phyloP scores from a whole-genome alignment of 2,888 invertebrate species.

The Eupsilia transversa region DNA sequence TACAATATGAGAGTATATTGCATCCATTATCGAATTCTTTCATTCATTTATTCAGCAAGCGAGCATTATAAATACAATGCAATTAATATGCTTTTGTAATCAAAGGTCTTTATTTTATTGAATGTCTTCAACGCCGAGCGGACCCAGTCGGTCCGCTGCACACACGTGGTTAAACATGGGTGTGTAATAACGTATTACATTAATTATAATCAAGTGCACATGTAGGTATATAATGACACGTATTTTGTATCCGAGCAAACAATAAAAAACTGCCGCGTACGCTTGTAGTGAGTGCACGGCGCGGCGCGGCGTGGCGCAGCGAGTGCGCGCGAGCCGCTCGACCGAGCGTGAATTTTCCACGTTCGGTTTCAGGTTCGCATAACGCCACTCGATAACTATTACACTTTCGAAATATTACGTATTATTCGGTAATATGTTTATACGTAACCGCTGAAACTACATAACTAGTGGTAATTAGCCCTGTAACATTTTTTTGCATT shows the following conservation, averaged over 20 bases:
- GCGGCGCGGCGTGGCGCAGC: conserved; percentile 15
- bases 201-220: conserved; percentile 32
- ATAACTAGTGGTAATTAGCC: conserved; percentile 62
- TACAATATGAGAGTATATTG: conserved; percentile 27
- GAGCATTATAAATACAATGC: conserved; percentile 31
- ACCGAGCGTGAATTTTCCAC: conserved; percentile 89
- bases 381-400: conserved; percentile 86
- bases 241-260: conserved; percentile 46
- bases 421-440: conserved; percentile 83
- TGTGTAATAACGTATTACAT: conserved; percentile 32
- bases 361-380: conserved; percentile 88
- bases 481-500: conserved; percentile 60
- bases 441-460: conserved; percentile 83
- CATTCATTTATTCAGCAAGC: conserved; percentile 34
- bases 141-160: conserved; percentile 3
- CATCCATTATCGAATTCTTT: conserved; percentile 33
- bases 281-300: conserved; percentile 32
- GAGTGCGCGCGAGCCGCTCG: conserved; percentile 79
- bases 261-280: conserved; percentile 34
- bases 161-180: conserved; percentile 29
- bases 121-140: conserved; percentile 1
- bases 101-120: conserved; percentile 15
- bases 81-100: conserved; percentile 29
- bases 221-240: conserved; percentile 36
- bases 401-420: conserved; percentile 89